Evolutionary conservation across 2,888 invertebrate genomes (phyloP).

Genomic region (Dicyrtoma fusca): DNA sequence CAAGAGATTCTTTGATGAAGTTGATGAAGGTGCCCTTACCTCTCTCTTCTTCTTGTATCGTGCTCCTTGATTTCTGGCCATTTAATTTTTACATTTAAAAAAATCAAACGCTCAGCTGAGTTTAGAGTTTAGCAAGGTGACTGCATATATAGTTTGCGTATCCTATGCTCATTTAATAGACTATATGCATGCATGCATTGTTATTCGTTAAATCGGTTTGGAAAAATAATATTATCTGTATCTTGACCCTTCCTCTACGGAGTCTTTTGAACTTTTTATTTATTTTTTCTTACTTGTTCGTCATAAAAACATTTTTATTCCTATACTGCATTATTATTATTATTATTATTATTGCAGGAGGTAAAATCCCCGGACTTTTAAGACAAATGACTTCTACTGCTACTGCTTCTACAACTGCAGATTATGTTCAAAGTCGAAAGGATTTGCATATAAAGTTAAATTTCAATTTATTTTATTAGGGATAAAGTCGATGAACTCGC

Average conservation of each 20-base stretch:
- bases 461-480: conserved; percentile 24
- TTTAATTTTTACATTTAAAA: background rate
- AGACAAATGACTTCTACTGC: background rate
- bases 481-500: conserved; percentile 23
- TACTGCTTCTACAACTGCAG: background rate
- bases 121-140: background rate
- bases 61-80: background rate
- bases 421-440: background rate
- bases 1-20: conserved; percentile 6
- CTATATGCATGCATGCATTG: background rate
- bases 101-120: background rate
- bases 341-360: background rate
- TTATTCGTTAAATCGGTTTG: background rate
- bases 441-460: conserved; percentile 1
- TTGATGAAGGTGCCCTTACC: conserved; percentile 35
- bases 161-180: background rate
- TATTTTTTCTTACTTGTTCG: conserved; percentile 27
- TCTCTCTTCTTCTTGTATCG: background rate
- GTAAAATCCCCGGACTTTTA: background rate
- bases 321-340: background rate
- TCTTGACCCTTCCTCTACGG: conserved; percentile 26
- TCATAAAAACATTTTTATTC: background rate
- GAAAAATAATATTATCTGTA: conserved; percentile 12
- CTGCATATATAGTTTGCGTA: background rate
- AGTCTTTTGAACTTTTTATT: no score